A percentile compares a stretch with the other conserved stretches of the same genome.
Conservation (phyloP, 2,797 vertebrate species). For the Danionella dracula region DNA sequence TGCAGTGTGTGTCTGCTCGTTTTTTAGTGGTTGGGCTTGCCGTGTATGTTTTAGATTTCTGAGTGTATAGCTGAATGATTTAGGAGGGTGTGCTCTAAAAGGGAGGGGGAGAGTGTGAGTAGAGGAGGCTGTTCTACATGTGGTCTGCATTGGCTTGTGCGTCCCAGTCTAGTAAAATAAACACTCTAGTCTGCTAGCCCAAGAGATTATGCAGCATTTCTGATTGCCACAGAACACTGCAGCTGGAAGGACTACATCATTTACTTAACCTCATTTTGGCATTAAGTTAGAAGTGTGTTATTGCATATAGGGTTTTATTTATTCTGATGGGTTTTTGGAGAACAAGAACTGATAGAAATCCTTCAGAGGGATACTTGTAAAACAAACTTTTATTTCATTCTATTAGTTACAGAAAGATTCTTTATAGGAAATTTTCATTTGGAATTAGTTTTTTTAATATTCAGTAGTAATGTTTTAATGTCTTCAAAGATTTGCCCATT, state of each 20-base stretch:
- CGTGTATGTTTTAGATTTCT: conserved; percentile 4
- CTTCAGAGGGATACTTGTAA: not conserved
- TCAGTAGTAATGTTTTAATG: no score
- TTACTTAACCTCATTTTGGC: conserved; percentile 16
- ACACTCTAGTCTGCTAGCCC: conserved; percentile 19
- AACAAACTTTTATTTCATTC: not conserved
- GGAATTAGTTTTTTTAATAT: no score
- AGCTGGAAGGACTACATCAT: conserved; percentile 23
- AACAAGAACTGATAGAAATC: not conserved
- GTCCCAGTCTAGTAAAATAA: conserved; percentile 33
- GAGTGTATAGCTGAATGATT: conserved; percentile 12
- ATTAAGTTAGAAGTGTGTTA: not conserved
- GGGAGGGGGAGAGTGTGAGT: not conserved
- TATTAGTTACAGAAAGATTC: not conserved
- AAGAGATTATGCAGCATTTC: conserved; percentile 21
- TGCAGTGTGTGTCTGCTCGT: not conserved
- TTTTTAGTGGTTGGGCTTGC: not conserved
- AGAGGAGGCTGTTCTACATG: no score
- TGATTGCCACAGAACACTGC: not conserved
- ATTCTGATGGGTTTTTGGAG: not conserved
- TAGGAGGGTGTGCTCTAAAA: conserved; percentile 7
- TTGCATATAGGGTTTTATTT: not conserved
- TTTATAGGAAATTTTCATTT: no score
- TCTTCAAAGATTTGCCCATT: no score
- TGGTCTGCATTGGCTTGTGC: conserved; percentile 30